phyloP scores from a whole-genome alignment of 1,140 invertebrate genomes.

The Tyrophagus putrescentiae region DNA sequence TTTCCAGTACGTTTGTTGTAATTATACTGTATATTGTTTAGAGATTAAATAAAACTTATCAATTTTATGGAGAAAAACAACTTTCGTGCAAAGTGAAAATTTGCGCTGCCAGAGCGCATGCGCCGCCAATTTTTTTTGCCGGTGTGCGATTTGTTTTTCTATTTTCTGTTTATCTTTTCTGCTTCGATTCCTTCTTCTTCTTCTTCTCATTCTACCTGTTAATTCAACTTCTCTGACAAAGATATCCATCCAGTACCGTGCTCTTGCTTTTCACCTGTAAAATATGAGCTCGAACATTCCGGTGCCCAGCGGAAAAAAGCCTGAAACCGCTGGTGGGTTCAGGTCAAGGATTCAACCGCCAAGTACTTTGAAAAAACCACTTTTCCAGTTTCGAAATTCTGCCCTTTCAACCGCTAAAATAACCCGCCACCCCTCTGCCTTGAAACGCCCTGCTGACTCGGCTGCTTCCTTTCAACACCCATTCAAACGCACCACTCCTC shows the following conservation, averaged over 20 bases:
- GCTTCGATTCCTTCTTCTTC: neutral
- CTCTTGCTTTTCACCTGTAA: neutral
- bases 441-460: neutral
- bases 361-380: neutral
- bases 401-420: neutral
- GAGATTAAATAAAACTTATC: too few species aligned
- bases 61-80: too few species aligned
- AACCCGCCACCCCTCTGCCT: neutral
- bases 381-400: neutral
- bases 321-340: neutral
- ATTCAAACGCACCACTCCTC: neutral
- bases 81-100: too few species aligned
- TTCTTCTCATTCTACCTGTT: neutral
- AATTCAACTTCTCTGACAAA: neutral
- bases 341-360: neutral
- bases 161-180: neutral
- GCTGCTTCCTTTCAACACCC: neutral
- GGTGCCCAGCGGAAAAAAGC: neutral
- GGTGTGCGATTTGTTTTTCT: too few species aligned
- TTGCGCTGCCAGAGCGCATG: too few species aligned
- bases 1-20: too few species aligned
- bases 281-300: slow-evolving; percentile 8
- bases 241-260: neutral
- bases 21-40: too few species aligned
- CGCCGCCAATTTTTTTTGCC: too few species aligned